These are phyloP conservation scores for Leptonema lineaticorne DNA, from an alignment of 1,140 invertebrate species.

Conservation along the genomic window DNA sequence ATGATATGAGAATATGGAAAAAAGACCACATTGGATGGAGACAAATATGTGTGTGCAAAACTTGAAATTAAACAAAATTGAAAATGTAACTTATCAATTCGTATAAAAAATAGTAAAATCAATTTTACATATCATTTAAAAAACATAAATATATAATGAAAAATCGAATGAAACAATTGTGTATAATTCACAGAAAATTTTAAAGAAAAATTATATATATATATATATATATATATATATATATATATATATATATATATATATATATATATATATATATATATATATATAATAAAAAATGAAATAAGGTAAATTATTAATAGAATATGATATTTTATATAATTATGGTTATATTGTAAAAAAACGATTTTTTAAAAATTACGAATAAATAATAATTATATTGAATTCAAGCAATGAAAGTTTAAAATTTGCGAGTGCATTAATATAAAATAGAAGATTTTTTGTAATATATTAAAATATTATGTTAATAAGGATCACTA, in stretches of 20 bases:
- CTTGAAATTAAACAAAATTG: not conserved
- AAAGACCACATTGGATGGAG: too few relatives aligned
- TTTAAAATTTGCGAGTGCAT: conserved; percentile 9
- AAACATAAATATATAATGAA: not conserved
- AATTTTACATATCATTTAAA: too few relatives aligned
- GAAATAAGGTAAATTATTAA: not conserved
- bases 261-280: not conserved
- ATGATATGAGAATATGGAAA: too few relatives aligned
- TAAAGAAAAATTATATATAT: conserved; percentile 3
- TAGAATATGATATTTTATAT: not conserved
- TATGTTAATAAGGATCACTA: too few relatives aligned
- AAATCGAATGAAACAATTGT: not conserved
- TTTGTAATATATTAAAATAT: too few relatives aligned
- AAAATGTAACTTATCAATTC: too few relatives aligned
- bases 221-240: not conserved
- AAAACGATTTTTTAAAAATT: not conserved
- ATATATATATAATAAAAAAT: not conserved
- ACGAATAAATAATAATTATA: too few relatives aligned
- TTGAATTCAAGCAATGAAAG: not conserved
- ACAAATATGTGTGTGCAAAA: too few relatives aligned
- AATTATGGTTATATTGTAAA: conserved; percentile 5
- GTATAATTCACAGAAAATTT: conserved; percentile 2
- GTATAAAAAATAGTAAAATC: not conserved
- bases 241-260: not conserved
- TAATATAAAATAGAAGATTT: conserved; percentile 1